phyloP scores from a whole-genome alignment of 2,797 vertebrate genomes.

The Poeciliopsis turneri region DNA sequence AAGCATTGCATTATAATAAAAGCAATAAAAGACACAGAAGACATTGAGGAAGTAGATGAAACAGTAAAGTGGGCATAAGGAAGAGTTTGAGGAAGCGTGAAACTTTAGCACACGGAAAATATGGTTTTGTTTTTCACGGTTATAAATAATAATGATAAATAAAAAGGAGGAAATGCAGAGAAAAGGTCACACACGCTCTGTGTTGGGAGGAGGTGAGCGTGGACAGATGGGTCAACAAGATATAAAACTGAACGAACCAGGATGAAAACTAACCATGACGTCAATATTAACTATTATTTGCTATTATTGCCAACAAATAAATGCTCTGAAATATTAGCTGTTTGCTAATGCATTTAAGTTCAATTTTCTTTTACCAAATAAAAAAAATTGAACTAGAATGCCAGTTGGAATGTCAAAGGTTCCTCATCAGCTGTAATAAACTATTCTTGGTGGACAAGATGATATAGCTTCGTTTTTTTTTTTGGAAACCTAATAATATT shows the following conservation, averaged over 20 bases:
- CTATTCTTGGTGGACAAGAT: not conserved
- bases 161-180: not conserved
- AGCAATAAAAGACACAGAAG: not conserved
- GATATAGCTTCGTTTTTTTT: not conserved
- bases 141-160: not conserved
- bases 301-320: not conserved
- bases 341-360: not conserved
- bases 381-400: not conserved
- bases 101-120: not conserved
- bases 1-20: not conserved
- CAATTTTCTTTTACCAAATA: not conserved
- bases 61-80: too few relatives aligned
- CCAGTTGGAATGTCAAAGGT: not conserved
- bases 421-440: not conserved
- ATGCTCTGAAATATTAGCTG: not conserved
- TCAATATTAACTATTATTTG: not conserved
- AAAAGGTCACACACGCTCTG: not conserved
- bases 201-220: not conserved
- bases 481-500: not conserved
- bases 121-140: not conserved
- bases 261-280: not conserved
- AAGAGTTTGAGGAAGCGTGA: not conserved
- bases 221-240: not conserved
- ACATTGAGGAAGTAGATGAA: not conserved
- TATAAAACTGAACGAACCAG: not conserved